Evolutionary conservation across 2,797 vertebrate genomes (phyloP), one percentile per base, ranked within the genome.

Genomic region (Phalloptychus januarius): DNA sequence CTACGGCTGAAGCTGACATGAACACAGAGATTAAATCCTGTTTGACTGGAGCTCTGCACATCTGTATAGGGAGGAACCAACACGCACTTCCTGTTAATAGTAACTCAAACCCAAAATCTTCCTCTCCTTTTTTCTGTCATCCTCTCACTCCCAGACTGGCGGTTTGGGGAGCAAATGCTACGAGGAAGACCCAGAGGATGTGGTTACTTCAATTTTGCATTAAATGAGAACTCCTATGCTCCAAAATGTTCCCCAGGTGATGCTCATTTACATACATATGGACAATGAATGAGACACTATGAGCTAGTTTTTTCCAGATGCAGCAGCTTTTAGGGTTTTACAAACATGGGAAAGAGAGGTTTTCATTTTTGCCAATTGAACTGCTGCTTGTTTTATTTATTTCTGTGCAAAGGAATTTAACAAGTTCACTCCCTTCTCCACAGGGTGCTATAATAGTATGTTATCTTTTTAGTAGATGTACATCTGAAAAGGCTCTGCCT

Each of bases 401-500:
- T 88, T 89, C 78, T 90, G 74, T 52, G 56, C 79, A 88, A 83
- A 85, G 86, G 86, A 93, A 90, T 92, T 82, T 85, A 72, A 61
- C 79, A 56, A 83, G 58, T 72, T 70, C 5, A 75, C 82, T 81
- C 87, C 80, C 85, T 82, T 80, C 72, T 83, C 76, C 61, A 2
- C 36, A 56, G 79, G 78, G 28, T 40, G 1, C 40, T 69, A 46
- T 72, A 78, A 81, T 52, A 44, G 38, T 48, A 75, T 78, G 58
- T 77, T 75, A 85, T 84, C 72, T 82, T 50, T 50, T 25, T 81
- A 75, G n/a, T 42, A 72, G 56, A 78, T 71, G 56, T 28, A 40
- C 52, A 77, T 65, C 56, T 70, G 28, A 12, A 70, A 54, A 81
- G n/a, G 70, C 33, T 48, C 33, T 33, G 18, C 54, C n/a, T 76